These are phyloP conservation scores for Embiotoca jacksoni DNA, from an alignment of 2,113 vertebrate species.

Conservation along the genomic window DNA sequence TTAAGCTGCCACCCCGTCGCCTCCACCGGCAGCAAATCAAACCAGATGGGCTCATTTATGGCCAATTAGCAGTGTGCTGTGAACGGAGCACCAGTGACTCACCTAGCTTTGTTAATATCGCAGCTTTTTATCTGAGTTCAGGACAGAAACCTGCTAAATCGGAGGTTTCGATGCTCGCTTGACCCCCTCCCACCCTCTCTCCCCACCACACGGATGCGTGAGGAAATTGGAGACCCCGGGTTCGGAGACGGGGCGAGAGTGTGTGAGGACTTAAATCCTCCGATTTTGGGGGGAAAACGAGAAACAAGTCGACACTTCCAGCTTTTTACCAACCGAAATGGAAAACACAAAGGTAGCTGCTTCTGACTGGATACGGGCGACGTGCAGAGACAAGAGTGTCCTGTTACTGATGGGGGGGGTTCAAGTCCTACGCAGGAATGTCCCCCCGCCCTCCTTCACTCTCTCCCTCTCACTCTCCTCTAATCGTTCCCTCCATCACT, in stretches of 20 bases:
- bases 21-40: slow-evolving; percentile 74
- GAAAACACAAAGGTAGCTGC: slow-evolving; percentile 9
- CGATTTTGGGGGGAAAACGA: too few relatives aligned
- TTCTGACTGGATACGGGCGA: slow-evolving; percentile 22
- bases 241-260: slow-evolving; percentile 19
- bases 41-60: slow-evolving; percentile 86
- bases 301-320: background rate
- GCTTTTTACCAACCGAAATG: slow-evolving; percentile 23
- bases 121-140: slow-evolving; percentile 70
- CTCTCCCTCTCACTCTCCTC: slow-evolving; percentile 54
- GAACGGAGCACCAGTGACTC: slow-evolving; percentile 75
- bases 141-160: slow-evolving; percentile 60
- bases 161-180: slow-evolving; percentile 52
- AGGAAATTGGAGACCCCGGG: slow-evolving; percentile 43
- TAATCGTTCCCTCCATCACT: slow-evolving; percentile 84
- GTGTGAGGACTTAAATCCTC: background rate
- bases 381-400: slow-evolving; percentile 61
- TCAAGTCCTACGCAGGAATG: slow-evolving; percentile 76
- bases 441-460: slow-evolving; percentile 41
- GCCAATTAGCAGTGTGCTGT: slow-evolving; percentile 81
- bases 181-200: slow-evolving; percentile 18
- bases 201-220: background rate
- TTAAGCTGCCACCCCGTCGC: slow-evolving; percentile 56
- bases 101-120: slow-evolving; percentile 68
- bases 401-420: slow-evolving; percentile 61